Evolutionary conservation across 2,797 vertebrate genomes (phyloP), one percentile per base, ranked within the genome.

Genomic region (Gobionotothen gibberifrons): DNA sequence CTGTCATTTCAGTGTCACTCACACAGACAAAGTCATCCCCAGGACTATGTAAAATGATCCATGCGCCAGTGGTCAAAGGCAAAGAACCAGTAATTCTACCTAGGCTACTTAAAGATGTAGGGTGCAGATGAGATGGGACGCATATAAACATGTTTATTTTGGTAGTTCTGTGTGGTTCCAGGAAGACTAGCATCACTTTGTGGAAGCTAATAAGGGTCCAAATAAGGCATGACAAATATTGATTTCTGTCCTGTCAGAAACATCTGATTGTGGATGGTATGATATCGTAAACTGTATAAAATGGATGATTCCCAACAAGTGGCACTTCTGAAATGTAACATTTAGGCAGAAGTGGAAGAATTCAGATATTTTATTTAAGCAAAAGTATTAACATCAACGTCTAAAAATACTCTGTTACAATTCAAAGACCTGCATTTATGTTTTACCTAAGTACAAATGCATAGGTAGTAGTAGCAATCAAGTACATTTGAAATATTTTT

Each of bases 11-110:
- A 44, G 42, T 82, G 82, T 74, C 80, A 86, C 53, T 81, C 78
- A 84, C 15, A 17, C 64, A 76, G 65, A 79, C 69, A 87, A 74
- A 80, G 76, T 74, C 72, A 54, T 80, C 57, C 47, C 40, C 26
- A 61, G 59, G 72, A 85, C 70, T 9, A 10, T 82, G 91, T 88
- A 86, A 91, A n/a, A 9, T 62, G 81, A 93, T 88, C 85, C 46
- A 13, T 22, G 56, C 15, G 42, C n/a, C 58, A 46, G 40, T 42
- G 9, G 53, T 79, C 65, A 82, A 71, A 67, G 52, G 54, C 48
- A 75, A 78, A 62, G 75, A 72, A 56, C 19, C 2, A 10, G 83
- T 83, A 88, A 91, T 74, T 71, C 77, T 56, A 88, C 60, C 85
- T 62, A 0, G n/a, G 14, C 67, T 63, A 47, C 59, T 87, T 74